Evolutionary conservation across 2,797 vertebrate species (phyloP), one percentile per base, ranked within the genome.

Genomic region (Dryobates pubescens): DNA sequence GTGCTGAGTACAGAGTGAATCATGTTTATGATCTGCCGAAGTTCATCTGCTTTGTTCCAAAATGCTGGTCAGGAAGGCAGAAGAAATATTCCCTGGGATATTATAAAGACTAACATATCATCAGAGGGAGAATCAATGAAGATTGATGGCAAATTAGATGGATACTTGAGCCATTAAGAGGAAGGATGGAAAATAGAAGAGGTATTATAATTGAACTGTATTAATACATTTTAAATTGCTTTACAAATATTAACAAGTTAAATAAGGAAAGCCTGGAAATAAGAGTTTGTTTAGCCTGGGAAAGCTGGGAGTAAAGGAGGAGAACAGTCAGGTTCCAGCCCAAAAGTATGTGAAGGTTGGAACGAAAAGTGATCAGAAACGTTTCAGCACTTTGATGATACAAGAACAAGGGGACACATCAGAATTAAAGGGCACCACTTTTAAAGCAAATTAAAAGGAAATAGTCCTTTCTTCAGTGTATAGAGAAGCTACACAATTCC

Each of bases 101-200:
- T 90, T 93, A 90, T 95, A 91, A 94, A 96, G 85, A 68, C 68
- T 86, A 95, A 95, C 77, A 29, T 58, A 92, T 92, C 82, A 83
- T 96, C 92, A 82, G 73, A 88, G 68, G 80, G 68, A 88, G 93
- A 96, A 89, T 95, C 92, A 95, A 91, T 95, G 92, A 78, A 96
- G 94, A 96, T 94, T 82, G 88, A 95, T 95, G 89, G 92, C 87
- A 93, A 94, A 95, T 95, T 93, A 95, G 95, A 74, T 91, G 85
- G 89, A 91, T 91, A 80, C 82, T 94, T 86, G 87, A 88, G 93
- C 86, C 92, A 89, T 95, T 95, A 96, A 94, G 91, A 91, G 80
- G 93, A 79, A 91, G 85, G 85, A 89, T 76, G 34, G 88, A 89
- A 95, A 92, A 95, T 81, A 92, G 81, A 90, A 82, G 83, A 19